Evolutionary conservation across 2,113 vertebrate genomes (phyloP).

Genomic region (Pterocles orientalis): DNA sequence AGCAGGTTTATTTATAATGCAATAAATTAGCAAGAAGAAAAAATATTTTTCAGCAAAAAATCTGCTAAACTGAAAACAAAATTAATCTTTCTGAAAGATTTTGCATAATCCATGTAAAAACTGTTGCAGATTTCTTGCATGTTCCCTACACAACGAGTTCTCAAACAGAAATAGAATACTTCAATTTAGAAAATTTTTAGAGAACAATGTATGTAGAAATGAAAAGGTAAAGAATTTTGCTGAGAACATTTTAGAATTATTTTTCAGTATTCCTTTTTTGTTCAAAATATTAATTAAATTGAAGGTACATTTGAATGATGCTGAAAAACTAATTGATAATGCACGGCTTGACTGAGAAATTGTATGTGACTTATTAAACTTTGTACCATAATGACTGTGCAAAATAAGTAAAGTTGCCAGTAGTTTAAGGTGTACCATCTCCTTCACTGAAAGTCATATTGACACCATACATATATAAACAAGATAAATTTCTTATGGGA

Average conservation of each 20-base stretch:
- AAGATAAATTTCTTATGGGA: neutral
- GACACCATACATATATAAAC: neutral
- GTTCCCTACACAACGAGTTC: neutral
- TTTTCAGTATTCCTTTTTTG: neutral
- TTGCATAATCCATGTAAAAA: neutral
- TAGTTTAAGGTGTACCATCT: neutral
- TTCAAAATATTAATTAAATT: neutral
- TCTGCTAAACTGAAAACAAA: neutral
- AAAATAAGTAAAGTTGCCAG: no score
- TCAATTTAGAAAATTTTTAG: neutral
- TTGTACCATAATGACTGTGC: no score
- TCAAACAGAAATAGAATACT: neutral
- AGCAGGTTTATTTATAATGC: neutral
- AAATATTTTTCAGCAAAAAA: neutral
- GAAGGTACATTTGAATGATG: neutral
- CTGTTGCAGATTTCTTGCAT: neutral
- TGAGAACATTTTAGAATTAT: neutral
- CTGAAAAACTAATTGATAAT: neutral
- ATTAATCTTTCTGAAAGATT: neutral
- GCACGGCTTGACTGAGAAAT: no score
- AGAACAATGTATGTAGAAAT: neutral
- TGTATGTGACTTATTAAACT: no score
- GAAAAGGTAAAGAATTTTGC: neutral
- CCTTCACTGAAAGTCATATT: neutral
- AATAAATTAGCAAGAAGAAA: neutral